Conservation (phyloP, 2,888 invertebrate species). For the Aphodius sticticus region DNA sequence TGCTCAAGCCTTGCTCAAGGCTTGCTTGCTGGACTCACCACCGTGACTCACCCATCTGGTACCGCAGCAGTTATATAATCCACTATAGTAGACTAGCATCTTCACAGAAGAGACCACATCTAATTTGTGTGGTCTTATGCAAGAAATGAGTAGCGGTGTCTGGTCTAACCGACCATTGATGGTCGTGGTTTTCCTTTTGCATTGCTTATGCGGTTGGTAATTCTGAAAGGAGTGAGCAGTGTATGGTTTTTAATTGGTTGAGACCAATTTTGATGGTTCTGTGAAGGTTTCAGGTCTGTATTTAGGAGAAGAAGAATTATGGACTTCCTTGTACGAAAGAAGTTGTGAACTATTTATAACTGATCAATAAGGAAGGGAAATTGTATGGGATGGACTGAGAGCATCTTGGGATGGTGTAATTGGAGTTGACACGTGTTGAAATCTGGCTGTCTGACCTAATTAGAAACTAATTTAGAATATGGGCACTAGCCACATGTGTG, state of each 20-base stretch:
- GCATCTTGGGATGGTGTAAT: background rate
- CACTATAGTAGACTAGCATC: background rate
- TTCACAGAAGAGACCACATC: background rate
- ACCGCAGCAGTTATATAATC: conserved; percentile 15
- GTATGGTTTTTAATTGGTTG: too few species aligned
- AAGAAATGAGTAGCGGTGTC: background rate
- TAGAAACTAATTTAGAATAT: background rate
- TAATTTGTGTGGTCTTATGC: background rate
- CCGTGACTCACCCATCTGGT: conserved; percentile 34
- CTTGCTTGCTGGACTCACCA: conserved; percentile 27
- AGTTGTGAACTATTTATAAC: background rate
- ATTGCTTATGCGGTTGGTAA: background rate
- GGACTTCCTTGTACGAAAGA: background rate
- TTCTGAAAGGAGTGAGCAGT: too few species aligned
- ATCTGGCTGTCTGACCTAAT: background rate
- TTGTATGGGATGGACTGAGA: background rate
- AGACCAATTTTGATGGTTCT: too few species aligned
- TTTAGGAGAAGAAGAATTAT: background rate
- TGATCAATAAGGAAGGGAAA: background rate
- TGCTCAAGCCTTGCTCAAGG: too few species aligned
- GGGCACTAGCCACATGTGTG: background rate
- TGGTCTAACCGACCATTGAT: background rate
- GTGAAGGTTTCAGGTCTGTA: too few species aligned
- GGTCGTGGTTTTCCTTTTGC: too few species aligned
- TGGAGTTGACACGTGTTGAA: background rate